These are phyloP conservation scores for Xiphophorus hellerii DNA, from an alignment of 2,113 vertebrate species.

Conservation along the genomic window DNA sequence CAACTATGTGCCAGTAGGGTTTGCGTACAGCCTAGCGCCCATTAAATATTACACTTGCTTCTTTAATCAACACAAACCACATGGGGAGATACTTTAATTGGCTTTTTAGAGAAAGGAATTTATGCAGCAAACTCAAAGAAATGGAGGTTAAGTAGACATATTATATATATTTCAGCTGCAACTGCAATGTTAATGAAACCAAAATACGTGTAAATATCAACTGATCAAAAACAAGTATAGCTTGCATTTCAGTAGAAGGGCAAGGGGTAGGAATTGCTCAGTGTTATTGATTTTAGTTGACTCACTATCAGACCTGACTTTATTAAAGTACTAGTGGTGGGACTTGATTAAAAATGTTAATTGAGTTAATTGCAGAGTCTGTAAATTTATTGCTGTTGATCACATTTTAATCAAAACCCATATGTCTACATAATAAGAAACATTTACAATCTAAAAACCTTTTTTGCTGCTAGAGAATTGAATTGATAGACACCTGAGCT, in stretches of 20 bases:
- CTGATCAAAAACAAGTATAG: neutral
- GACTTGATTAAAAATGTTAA: no score
- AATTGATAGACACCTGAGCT: no score
- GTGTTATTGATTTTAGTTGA: neutral
- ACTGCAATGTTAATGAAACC: neutral
- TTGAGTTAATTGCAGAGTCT: no score
- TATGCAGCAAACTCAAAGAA: constrained; percentile 7
- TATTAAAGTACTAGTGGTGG: neutral
- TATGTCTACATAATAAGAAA: no score
- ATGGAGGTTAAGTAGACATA: neutral
- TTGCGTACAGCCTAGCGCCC: constrained; percentile 19
- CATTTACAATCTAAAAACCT: no score
- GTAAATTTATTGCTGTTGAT: no score
- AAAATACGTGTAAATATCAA: neutral
- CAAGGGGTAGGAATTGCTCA: neutral
- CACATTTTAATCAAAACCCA: no score
- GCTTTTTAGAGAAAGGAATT: constrained; percentile 6
- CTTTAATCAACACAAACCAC: constrained; percentile 28
- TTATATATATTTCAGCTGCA: neutral
- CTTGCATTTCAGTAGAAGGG: neutral
- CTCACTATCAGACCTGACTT: neutral
- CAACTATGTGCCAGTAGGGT: constrained; percentile 12
- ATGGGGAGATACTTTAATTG: neutral
- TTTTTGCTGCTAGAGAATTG: no score
- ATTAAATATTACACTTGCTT: constrained; percentile 25